Conservation (phyloP, 2,797 vertebrate species). For the Vipera latastei region DNA sequence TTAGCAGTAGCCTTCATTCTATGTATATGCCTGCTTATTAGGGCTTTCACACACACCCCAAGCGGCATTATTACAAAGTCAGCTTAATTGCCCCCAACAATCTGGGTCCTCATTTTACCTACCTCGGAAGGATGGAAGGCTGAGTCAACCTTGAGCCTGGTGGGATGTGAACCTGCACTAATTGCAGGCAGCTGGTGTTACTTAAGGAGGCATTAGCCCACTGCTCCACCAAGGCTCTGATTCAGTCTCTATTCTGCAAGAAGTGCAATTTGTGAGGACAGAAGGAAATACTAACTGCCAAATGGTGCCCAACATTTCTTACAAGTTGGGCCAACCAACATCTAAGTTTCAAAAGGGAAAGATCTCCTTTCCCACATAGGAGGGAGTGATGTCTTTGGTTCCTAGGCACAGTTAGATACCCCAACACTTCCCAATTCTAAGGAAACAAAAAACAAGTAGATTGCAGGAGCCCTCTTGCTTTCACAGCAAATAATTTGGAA, state of each 20-base stretch:
- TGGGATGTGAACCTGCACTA: no score
- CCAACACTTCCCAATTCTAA: not conserved
- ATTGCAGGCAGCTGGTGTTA: no score
- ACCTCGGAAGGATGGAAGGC: no score
- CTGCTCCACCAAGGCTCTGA: no score
- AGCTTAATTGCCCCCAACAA: no score
- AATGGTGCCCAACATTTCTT: not conserved
- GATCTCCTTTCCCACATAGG: not conserved
- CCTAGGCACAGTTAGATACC: not conserved
- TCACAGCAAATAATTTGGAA: not conserved
- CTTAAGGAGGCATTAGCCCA: no score
- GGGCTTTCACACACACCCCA: no score
- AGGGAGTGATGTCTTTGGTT: not conserved
- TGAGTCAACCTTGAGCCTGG: no score
- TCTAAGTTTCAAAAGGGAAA: not conserved
- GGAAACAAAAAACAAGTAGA: not conserved
- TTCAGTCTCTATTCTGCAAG: not conserved
- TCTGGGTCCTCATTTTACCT: no score
- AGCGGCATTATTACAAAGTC: no score
- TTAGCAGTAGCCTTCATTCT: no score
- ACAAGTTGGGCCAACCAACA: not conserved
- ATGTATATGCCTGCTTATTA: no score
- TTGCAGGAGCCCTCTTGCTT: not conserved
- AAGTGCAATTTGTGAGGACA: not conserved
- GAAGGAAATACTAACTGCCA: not conserved